phyloP scores from a whole-genome alignment of 2,797 vertebrate species.

The Melanogrammus aeglefinus region DNA sequence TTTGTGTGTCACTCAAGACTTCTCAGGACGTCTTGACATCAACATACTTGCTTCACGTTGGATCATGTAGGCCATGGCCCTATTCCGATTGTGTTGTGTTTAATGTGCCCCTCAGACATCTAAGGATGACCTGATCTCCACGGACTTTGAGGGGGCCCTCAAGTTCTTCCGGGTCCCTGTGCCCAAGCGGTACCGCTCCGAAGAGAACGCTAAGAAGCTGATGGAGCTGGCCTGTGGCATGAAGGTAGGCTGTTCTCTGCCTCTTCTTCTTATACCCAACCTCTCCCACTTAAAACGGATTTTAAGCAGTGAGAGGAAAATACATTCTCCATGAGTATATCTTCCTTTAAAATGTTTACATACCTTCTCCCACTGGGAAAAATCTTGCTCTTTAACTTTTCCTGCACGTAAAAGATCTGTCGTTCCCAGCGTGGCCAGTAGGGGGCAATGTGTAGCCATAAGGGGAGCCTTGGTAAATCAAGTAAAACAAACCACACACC shows the following conservation, averaged over 20 bases:
- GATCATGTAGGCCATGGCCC: too few species aligned
- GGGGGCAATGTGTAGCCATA: conserved; percentile 55
- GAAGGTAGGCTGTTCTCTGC: conserved; percentile 79
- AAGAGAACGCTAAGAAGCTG: conserved; percentile 97
- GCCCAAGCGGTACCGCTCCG: conserved; percentile 97
- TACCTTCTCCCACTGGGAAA: not conserved
- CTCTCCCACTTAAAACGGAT: too few species aligned
- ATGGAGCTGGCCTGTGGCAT: conserved; percentile 98
- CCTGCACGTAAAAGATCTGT: conserved; percentile 15
- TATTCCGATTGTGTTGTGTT: not conserved
- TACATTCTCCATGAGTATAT: not conserved
- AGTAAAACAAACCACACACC: conserved; percentile 29
- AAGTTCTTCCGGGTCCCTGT: conserved; percentile 98
- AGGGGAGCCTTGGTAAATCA: conserved; percentile 8
- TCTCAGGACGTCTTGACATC: too few species aligned
- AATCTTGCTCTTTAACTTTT: not conserved
- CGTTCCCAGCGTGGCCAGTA: conserved; percentile 36
- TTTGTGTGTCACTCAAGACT: too few species aligned
- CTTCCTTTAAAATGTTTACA: not conserved
- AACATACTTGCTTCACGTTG: too few species aligned
- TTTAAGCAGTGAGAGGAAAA: too few species aligned
- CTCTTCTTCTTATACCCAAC: not conserved
- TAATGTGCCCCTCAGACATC: conserved; percentile 79
- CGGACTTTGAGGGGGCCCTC: conserved; percentile 95
- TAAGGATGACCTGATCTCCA: conserved; percentile 92